These are phyloP conservation scores for Gonatopus flavifemur DNA, from an alignment of 1,140 invertebrate species.

Conservation along the genomic window DNA sequence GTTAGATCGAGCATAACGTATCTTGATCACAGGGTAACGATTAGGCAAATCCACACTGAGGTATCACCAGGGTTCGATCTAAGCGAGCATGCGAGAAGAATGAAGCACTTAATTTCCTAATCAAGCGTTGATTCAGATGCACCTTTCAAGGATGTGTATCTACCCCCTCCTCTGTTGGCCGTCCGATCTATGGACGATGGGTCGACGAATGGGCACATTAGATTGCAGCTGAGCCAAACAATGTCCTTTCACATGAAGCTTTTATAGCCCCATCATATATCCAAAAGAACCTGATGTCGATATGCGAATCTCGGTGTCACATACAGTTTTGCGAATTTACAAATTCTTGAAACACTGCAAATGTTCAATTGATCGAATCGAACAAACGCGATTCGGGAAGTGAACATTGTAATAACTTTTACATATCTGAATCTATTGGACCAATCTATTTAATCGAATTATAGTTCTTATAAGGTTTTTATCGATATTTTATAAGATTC, in stretches of 20 bases:
- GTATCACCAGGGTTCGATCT: conserved; percentile 32
- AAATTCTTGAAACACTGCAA: no score
- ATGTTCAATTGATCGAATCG: no score
- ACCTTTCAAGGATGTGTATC: conserved; percentile 50
- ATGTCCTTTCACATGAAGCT: conserved; percentile 58
- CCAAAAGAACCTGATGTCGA: conserved; percentile 12
- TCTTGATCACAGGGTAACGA: conserved; percentile 27
- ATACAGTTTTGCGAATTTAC: no score
- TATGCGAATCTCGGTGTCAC: no score
- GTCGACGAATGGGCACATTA: no score
- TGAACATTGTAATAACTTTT: no score
- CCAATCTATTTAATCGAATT: no score
- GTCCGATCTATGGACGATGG: no score
- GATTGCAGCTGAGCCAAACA: conserved; percentile 55
- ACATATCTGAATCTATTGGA: no score
- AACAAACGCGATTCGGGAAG: no score
- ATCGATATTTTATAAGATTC: no score
- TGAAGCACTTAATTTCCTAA: conserved; percentile 56
- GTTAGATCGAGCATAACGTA: neutral
- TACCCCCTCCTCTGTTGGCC: conserved; percentile 23
- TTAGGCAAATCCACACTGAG: conserved; percentile 35
- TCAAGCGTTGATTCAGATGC: conserved; percentile 57
- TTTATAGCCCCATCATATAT: conserved; percentile 50
- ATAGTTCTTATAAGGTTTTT: no score
- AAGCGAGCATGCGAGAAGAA: conserved; percentile 40